phyloP scores from a whole-genome alignment of 1,140 invertebrate genomes.

The Oncopodura yosiiana region DNA sequence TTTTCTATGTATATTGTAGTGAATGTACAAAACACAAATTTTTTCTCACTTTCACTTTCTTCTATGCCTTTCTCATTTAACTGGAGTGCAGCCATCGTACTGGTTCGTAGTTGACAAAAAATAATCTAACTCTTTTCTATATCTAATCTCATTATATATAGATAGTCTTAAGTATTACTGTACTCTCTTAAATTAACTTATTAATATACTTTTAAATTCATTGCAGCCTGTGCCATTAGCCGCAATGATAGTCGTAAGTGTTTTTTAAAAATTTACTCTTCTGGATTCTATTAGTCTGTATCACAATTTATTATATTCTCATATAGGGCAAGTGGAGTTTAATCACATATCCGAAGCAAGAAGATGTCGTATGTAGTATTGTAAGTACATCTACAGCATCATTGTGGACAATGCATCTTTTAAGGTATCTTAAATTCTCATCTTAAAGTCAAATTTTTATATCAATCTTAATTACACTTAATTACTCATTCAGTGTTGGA shows the following conservation, averaged over 20 bases:
- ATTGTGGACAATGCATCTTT: conserved; percentile 39
- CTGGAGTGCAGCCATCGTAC: neutral
- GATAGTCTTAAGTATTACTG: neutral
- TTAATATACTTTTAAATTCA: too few relatives aligned
- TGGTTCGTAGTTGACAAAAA: neutral
- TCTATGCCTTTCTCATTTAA: conserved; percentile 9
- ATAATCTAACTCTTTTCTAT: neutral
- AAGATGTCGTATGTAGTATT: conserved; percentile 32
- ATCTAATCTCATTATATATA: neutral
- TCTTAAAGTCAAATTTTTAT: conserved; percentile 34
- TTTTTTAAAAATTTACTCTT: neutral
- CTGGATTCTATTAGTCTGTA: neutral
- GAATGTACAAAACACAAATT: too few relatives aligned
- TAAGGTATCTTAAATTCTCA: too few relatives aligned
- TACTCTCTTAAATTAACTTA: neutral
- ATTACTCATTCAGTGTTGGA: conserved; percentile 31
- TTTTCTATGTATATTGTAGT: too few relatives aligned
- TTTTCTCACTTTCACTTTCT: conserved; percentile 36
- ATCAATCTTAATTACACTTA: neutral
- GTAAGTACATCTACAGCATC: conserved; percentile 37
- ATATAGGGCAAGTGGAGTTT: conserved; percentile 35
- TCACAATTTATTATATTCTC: neutral
- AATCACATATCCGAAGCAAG: too few relatives aligned
- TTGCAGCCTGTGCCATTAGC: too few relatives aligned
- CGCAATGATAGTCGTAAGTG: too few relatives aligned